Percentiles rank a stretch among this genome's conserved stretches.
These are phyloP conservation scores for Drosophila ustulata DNA, from an alignment of 2,888 invertebrate species.

Conservation along the genomic window DNA sequence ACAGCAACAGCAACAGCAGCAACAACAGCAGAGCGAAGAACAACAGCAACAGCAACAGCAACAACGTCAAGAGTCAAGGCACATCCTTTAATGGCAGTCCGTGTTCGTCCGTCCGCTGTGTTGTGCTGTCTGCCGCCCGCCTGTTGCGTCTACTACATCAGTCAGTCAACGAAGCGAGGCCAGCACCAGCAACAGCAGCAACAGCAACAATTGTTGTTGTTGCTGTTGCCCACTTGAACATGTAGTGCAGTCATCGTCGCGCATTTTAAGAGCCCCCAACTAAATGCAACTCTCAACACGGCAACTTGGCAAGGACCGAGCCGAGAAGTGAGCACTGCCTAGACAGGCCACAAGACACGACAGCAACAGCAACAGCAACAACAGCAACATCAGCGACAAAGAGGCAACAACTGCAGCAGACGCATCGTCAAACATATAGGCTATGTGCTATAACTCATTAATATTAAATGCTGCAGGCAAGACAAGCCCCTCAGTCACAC, in stretches of 20 bases:
- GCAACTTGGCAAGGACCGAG: slow-evolving; percentile 62
- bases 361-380: slow-evolving; percentile 47
- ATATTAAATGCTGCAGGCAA: slow-evolving; percentile 79
- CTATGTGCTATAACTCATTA: slow-evolving; percentile 82
- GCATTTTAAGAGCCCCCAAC: slow-evolving; percentile 73
- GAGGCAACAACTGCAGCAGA: slow-evolving; percentile 54
- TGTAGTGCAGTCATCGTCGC: slow-evolving; percentile 77
- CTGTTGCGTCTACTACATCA: slow-evolving; percentile 60
- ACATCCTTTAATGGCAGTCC: slow-evolving; percentile 75
- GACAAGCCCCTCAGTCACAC: slow-evolving; percentile 73
- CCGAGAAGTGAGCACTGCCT: slow-evolving; percentile 57
- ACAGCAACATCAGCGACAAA: slow-evolving; percentile 25
- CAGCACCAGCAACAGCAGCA: slow-evolving; percentile 35
- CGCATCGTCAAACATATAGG: slow-evolving; percentile 79
- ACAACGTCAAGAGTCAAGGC: slow-evolving; percentile 50
- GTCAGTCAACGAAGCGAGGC: slow-evolving; percentile 60
- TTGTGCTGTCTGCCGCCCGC: slow-evolving; percentile 41
- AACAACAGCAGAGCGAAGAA: slow-evolving; percentile 31
- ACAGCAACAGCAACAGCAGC: slow-evolving; percentile 35
- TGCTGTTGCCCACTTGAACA: slow-evolving; percentile 75
- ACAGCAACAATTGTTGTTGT: slow-evolving; percentile 19
- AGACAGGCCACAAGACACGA: slow-evolving; percentile 66
- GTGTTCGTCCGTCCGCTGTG: slow-evolving; percentile 38
- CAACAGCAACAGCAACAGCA: slow-evolving; percentile 15
- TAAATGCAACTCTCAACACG: slow-evolving; percentile 79